Evolutionary conservation across 2,797 vertebrate genomes (phyloP).

Genomic region (Arnoldichthys spilopterus): DNA sequence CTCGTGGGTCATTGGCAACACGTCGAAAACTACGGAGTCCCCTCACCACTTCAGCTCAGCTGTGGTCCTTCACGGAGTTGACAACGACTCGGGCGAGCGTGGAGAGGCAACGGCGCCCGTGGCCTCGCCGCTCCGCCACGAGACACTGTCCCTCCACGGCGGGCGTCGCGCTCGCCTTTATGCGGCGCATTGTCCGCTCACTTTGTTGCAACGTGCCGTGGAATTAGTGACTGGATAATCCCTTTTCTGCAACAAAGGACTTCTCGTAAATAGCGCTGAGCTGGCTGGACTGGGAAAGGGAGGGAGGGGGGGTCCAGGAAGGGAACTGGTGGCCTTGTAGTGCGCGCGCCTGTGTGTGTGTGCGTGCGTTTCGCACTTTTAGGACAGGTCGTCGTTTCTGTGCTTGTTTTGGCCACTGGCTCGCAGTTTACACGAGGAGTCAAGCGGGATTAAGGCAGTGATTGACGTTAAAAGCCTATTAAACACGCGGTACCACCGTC

Average conservation of each 20-base stretch:
- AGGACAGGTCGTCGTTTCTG: constrained; percentile 16
- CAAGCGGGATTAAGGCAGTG: constrained; percentile 65
- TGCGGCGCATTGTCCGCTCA: constrained; percentile 58
- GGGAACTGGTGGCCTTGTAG: constrained; percentile 39
- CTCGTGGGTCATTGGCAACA: neutral
- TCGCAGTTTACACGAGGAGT: constrained; percentile 57
- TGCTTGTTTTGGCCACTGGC: constrained; percentile 5
- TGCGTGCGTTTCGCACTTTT: constrained; percentile 2
- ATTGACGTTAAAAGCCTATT: constrained; percentile 72
- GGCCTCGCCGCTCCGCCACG: constrained; percentile 5
- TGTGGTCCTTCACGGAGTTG: constrained; percentile 54
- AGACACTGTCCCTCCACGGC: neutral
- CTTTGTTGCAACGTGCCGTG: constrained; percentile 67
- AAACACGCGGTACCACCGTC: constrained; percentile 60
- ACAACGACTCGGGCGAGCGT: constrained; percentile 58
- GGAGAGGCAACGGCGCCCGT: constrained; percentile 3
- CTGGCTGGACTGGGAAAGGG: constrained; percentile 60
- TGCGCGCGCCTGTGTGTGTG: constrained; percentile 6
- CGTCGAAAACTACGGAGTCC: constrained; percentile 27
- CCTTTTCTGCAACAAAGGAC: constrained; percentile 78
- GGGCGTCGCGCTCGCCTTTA: constrained; percentile 44
- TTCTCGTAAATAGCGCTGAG: constrained; percentile 78
- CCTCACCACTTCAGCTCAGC: neutral
- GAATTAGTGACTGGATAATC: constrained; percentile 75
- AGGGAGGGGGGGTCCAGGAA: constrained; percentile 47